Conservation (phyloP, 2,113 vertebrate species). For the Urocynchramus pylzowi region DNA sequence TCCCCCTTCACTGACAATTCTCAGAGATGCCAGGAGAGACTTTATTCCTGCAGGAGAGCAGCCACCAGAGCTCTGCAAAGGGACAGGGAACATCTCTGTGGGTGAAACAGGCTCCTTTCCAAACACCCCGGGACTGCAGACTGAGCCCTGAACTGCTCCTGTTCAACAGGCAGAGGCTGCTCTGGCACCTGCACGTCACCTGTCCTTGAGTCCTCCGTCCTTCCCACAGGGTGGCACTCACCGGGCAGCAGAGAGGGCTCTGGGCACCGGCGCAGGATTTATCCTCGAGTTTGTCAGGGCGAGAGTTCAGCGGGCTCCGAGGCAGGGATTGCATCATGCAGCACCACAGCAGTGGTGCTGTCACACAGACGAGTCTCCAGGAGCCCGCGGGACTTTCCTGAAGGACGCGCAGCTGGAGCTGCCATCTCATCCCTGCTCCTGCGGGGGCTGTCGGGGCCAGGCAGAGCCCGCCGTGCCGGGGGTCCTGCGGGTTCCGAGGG, state of each 20-base stretch:
- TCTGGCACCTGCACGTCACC: neutral
- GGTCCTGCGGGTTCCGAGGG: neutral
- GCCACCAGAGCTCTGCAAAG: neutral
- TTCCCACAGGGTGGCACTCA: neutral
- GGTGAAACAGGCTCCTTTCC: neutral
- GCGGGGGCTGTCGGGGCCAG: neutral
- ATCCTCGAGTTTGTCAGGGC: neutral
- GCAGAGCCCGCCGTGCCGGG: neutral
- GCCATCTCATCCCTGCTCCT: accelerated
- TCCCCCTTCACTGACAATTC: neutral
- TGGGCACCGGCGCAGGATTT: accelerated
- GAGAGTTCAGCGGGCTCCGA: neutral
- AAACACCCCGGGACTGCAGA: neutral
- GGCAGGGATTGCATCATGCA: neutral
- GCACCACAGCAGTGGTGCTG: neutral
- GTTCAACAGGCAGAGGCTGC: neutral
- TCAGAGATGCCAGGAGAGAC: neutral
- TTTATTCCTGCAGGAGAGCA: neutral
- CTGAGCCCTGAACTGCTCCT: neutral
- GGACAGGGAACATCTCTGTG: neutral
- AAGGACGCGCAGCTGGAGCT: neutral
- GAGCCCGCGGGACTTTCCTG: neutral
- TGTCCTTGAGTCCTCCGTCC: neutral
- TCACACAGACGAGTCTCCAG: neutral
- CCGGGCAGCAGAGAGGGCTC: neutral